Percentiles rank a stretch among this genome's conserved stretches.
phyloP scores from a whole-genome alignment of 2,888 invertebrate species.

The Melanotus villosus region DNA sequence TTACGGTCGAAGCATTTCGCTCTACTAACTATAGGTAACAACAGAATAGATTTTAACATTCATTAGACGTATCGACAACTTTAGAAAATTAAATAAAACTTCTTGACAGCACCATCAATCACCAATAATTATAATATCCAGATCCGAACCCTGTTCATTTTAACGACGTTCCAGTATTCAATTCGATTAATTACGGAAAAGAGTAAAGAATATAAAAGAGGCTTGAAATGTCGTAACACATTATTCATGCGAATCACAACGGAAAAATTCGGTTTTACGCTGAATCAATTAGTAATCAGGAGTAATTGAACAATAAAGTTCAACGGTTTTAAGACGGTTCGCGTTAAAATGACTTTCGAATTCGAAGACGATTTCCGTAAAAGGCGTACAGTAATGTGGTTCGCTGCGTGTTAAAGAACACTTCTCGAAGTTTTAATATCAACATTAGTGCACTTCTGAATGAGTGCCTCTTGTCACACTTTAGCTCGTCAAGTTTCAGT shows the following conservation, averaged over 20 bases:
- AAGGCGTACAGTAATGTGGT: slow-evolving; percentile 23
- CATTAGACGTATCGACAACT: background rate
- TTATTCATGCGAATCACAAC: background rate
- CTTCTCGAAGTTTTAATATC: slow-evolving; percentile 32
- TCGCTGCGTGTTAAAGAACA: slow-evolving; percentile 31
- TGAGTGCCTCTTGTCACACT: slow-evolving; percentile 16
- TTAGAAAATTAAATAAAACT: slow-evolving; percentile 5
- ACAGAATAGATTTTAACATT: background rate
- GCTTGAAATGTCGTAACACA: background rate
- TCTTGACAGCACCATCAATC: slow-evolving; percentile 1
- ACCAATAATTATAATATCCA: slow-evolving; percentile 2
- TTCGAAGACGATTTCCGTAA: background rate
- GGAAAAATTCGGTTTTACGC: background rate
- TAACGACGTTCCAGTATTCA: background rate
- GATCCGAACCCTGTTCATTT: background rate
- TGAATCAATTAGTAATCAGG: background rate
- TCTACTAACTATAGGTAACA: background rate
- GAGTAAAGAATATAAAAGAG: background rate
- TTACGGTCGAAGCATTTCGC: no score
- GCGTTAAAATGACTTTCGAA: slow-evolving; percentile 15
- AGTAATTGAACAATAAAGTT: background rate
- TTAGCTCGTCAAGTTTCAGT: slow-evolving; percentile 9
- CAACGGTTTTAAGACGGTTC: background rate
- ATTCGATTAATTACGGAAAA: slow-evolving; percentile 1
- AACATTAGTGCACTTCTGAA: slow-evolving; percentile 30